Evolutionary conservation across 2,797 vertebrate species (phyloP), one percentile per base, ranked within the genome.

Genomic region (Psittacula echo): DNA sequence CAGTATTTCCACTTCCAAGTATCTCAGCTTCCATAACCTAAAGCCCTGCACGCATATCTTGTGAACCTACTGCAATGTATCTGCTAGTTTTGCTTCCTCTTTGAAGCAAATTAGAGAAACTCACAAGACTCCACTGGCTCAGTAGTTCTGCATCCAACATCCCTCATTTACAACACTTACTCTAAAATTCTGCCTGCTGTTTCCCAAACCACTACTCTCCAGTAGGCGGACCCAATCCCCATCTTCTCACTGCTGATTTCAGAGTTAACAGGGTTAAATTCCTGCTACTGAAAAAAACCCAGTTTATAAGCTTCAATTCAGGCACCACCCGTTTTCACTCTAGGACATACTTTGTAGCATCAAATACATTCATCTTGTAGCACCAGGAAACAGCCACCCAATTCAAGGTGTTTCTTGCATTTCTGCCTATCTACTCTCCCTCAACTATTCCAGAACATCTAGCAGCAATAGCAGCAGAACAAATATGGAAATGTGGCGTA

Each of bases 191-290:
- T 34, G 9, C 2, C 26, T 34, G 13, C 19, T 10, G 13, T 45
- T 92, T 81, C 42, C 54, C 76, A 66, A 70, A 93, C 48, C 62
- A 73, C 54, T 53, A 3, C 24, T 87, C 42, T 79, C 92, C 92
- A 94, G 90, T 2, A 96, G 92, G 76, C 85, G 91, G 94, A 91
- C 60, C 51, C 77, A 87, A n/a, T 5, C 15, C 10, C 42, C 37
- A 42, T 10, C 47, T 62, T 85, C 84, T 68, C 64, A 70, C 5
- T 70, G 19, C 22, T 29, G 20, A 18, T 58, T 75, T 88, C 61
- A 50, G 27, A 85, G 27, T 22, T 47, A 75, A 61, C 5, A 22
- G 7, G 4, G 19, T 76, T 88, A 74, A 56, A 88, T 7, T 56
- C 12, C n/a, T 6, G 19, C 7, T 9, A 19, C 22, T 23, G 20